Percentiles rank a stretch among this genome's conserved stretches.
Evolutionary conservation across 2,113 vertebrate genomes (phyloP).

Genomic region (Leiothrix lutea): DNA sequence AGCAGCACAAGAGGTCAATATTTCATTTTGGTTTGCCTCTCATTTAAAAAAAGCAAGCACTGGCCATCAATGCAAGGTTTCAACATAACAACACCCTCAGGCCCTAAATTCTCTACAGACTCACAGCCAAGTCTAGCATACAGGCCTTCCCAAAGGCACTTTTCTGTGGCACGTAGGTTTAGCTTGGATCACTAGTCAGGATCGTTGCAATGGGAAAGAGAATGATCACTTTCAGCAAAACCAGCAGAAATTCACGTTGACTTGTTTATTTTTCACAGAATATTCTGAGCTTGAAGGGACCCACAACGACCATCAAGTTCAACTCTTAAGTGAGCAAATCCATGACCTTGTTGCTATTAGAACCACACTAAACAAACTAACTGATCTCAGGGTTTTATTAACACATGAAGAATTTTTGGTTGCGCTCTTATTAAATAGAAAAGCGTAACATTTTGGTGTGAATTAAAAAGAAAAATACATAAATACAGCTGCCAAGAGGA

Average conservation of each 20-base stretch:
- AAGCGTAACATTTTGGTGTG: neutral
- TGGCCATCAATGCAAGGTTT: neutral
- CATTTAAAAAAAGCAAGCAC: neutral
- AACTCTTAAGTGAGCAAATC: neutral
- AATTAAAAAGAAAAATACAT: neutral
- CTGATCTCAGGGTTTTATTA: neutral
- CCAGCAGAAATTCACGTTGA: neutral
- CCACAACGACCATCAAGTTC: neutral
- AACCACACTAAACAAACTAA: neutral
- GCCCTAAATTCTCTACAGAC: neutral
- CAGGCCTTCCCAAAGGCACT: neutral
- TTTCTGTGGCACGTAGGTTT: neutral
- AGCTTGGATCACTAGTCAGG: neutral
- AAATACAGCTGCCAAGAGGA: neutral
- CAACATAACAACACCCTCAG: neutral
- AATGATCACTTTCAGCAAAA: neutral
- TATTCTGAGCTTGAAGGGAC: neutral
- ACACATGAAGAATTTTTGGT: neutral
- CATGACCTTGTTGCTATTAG: neutral
- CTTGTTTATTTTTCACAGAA: neutral
- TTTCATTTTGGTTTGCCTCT: neutral
- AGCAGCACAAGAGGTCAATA: neutral
- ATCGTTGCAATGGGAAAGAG: neutral
- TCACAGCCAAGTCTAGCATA: neutral
- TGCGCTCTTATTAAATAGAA: neutral